Evolutionary conservation across 2,888 invertebrate species (phyloP), one percentile per base, ranked within the genome.

Genomic region (Dromius quadrimaculatus): DNA sequence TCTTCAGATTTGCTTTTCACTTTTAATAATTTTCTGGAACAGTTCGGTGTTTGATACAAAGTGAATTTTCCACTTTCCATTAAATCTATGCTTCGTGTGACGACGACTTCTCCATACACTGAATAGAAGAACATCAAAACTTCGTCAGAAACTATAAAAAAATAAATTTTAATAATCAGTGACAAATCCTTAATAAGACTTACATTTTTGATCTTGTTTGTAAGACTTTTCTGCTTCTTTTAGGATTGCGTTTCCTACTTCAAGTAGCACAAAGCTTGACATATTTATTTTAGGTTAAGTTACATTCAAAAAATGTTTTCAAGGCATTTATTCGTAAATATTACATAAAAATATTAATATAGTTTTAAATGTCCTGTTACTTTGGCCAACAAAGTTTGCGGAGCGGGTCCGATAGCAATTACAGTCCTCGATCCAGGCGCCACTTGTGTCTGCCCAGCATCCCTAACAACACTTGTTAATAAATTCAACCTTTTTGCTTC

Each of bases 371-470:
- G 92, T 61, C 95, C 94, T 15, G 96, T 94, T 36, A 97, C 88
- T 84, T 88, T 83, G 80, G 96, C 92, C 75, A 97, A 86, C 45
- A 90, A 79, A 75, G 87, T 85, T 75, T 88, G 89, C 38, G 92
- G 90, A 2, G 93, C 97, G 54, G 97, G 98, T n/a, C 98, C 98
- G 64, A 98, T 87, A 0, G 94, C 97, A 68, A 97, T 84, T 1
- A 97, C 97, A 70, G 98, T 98, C 77, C 89, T 88, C 6, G 94
- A 92, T 74, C 97, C 96, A 0, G 92, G 88, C 50, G 91, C 91
- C 73, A 98, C 92, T 84, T 98, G 97, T 3, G 97, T 98, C 75
- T 94, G 89, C 1, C 98, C 98, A 2, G 97, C 97, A 84, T 98
- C 97, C 73, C 89, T 85, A 72, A 98, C 90, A 22, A 94, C 79